These are phyloP conservation scores for Sinocyclocheilus rhinocerous DNA, from an alignment of 2,113 vertebrate species.

Conservation along the genomic window DNA sequence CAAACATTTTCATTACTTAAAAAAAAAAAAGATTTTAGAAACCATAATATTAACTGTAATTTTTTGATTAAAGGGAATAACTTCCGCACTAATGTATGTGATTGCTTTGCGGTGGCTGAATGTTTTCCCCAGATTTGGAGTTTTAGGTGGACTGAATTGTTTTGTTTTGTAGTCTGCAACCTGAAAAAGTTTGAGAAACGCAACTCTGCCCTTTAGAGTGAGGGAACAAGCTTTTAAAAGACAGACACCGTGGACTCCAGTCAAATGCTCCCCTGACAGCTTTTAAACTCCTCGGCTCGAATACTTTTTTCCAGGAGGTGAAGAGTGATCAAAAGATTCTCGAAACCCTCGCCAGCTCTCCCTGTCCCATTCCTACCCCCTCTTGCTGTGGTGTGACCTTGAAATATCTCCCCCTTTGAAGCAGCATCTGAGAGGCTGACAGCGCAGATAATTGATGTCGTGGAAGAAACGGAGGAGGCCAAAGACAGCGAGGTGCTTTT, in stretches of 20 bases:
- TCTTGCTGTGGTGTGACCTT: constrained; percentile 53
- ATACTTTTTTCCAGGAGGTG: constrained; percentile 29
- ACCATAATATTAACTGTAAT: background rate
- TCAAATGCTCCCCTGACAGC: constrained; percentile 52
- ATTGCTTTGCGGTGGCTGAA: background rate
- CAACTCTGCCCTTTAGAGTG: constrained; percentile 6
- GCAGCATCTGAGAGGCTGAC: constrained; percentile 55
- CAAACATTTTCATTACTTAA: too few relatives aligned
- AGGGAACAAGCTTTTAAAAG: constrained; percentile 50
- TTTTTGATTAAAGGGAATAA: background rate
- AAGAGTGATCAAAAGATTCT: constrained; percentile 50
- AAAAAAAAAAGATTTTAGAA: too few relatives aligned
- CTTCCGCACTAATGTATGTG: background rate
- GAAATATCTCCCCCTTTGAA: constrained; percentile 58
- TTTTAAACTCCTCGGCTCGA: constrained; percentile 41
- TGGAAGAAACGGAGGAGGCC: constrained; percentile 23
- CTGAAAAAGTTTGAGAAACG: background rate
- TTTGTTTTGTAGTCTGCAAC: background rate
- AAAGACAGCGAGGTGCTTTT: constrained; percentile 28
- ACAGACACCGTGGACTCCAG: constrained; percentile 42
- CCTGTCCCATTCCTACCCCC: constrained; percentile 22
- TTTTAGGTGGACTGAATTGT: background rate
- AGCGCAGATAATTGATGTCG: constrained; percentile 55
- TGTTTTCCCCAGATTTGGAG: background rate
- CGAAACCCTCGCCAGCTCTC: constrained; percentile 27